phyloP scores from a whole-genome alignment of 2,797 vertebrate species.

The Periparus ater region DNA sequence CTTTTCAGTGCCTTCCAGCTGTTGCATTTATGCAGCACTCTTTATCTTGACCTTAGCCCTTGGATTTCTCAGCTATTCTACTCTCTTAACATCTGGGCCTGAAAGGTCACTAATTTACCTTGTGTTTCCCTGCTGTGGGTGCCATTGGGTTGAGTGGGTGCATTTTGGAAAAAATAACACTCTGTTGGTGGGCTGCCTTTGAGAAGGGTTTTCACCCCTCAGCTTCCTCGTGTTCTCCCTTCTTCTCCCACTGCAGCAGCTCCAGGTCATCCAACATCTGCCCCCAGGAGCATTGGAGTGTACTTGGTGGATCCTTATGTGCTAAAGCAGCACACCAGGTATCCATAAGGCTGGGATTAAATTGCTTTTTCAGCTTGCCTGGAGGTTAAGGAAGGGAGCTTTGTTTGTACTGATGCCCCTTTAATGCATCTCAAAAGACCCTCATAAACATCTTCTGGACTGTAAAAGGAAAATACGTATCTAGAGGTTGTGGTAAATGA shows the following conservation, averaged over 20 bases:
- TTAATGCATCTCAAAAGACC: slow-evolving; percentile 54
- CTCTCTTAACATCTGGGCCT: slow-evolving; percentile 62
- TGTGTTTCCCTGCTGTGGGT: slow-evolving; percentile 53
- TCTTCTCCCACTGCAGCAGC: slow-evolving; percentile 24
- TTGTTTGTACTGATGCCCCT: slow-evolving; percentile 56
- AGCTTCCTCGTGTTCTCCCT: neutral
- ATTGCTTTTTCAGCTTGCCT: slow-evolving; percentile 55
- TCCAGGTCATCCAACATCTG: slow-evolving; percentile 24
- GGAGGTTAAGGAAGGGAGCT: slow-evolving; percentile 43
- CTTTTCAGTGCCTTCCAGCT: slow-evolving; percentile 68
- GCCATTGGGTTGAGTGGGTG: slow-evolving; percentile 51
- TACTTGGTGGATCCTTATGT: neutral
- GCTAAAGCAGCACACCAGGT: neutral
- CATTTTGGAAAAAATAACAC: slow-evolving; percentile 57
- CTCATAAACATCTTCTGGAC: slow-evolving; percentile 49
- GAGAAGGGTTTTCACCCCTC: neutral
- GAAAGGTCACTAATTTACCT: slow-evolving; percentile 68
- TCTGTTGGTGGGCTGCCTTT: slow-evolving; percentile 64
- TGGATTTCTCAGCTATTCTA: slow-evolving; percentile 55
- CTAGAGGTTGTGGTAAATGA: slow-evolving; percentile 32
- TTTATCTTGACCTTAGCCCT: slow-evolving; percentile 68
- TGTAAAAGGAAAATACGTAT: slow-evolving; percentile 45
- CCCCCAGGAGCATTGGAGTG: neutral
- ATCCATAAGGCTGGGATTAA: slow-evolving; percentile 5
- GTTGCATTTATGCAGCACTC: slow-evolving; percentile 66